These are phyloP conservation scores for Sarcophaga bullata DNA, from an alignment of 1,140 invertebrate genomes.

Conservation along the genomic window DNA sequence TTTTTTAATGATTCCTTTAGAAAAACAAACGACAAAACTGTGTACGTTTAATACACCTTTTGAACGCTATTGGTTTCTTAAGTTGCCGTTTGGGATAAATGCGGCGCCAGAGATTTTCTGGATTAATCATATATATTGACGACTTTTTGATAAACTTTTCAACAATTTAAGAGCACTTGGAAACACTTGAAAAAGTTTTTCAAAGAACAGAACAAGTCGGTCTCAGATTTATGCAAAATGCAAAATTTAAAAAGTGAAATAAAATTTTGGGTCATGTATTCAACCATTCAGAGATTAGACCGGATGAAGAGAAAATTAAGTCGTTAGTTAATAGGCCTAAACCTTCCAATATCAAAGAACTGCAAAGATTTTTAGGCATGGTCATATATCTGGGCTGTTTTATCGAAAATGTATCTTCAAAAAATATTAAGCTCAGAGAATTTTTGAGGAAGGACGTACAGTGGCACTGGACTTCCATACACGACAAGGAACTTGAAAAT, in stretches of 20 bases:
- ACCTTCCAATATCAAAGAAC: neutral
- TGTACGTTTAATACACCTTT: slow-evolving; percentile 67
- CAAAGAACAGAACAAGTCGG: slow-evolving; percentile 43
- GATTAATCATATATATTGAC: slow-evolving; percentile 56
- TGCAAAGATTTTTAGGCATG: slow-evolving; percentile 32
- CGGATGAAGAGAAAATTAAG: slow-evolving; percentile 46
- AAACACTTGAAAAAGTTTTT: slow-evolving; percentile 53
- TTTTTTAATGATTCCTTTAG: slow-evolving; percentile 66
- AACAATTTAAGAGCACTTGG: slow-evolving; percentile 51
- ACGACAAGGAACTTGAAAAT: slow-evolving; percentile 15
- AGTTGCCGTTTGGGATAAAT: slow-evolving; percentile 65
- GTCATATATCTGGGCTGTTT: slow-evolving; percentile 19
- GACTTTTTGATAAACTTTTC: slow-evolving; percentile 54
- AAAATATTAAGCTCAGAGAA: slow-evolving; percentile 42
- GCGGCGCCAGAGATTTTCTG: slow-evolving; percentile 61
- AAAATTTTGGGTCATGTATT: slow-evolving; percentile 56
- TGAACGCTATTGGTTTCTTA: slow-evolving; percentile 55
- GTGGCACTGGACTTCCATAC: neutral
- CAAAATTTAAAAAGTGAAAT: slow-evolving; percentile 52
- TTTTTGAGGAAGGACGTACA: slow-evolving; percentile 16
- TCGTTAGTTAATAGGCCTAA: slow-evolving; percentile 44
- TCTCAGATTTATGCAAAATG: slow-evolving; percentile 37
- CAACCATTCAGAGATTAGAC: neutral
- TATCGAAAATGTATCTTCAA: slow-evolving; percentile 33
- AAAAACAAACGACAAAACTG: slow-evolving; percentile 56